Conservation (phyloP, 1,140 invertebrate species). For the Neelides sp. region DNA sequence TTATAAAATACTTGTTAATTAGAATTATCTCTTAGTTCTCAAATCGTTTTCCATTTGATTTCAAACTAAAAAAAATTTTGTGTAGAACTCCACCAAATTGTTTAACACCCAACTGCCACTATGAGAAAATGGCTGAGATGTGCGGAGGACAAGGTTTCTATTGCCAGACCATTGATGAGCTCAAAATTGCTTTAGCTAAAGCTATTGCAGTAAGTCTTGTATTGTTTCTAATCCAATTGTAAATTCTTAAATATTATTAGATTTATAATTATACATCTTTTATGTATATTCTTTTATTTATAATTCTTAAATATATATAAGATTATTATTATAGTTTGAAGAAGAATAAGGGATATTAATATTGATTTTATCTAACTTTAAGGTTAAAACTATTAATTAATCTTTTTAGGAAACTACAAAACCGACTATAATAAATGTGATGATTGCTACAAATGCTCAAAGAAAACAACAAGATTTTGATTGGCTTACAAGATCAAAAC, state of each 20-base stretch:
- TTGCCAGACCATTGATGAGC: conserved; percentile 59
- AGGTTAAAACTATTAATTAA: conserved; percentile 13
- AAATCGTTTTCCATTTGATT: conserved; percentile 29
- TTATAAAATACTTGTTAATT: not conserved
- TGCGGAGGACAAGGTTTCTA: conserved; percentile 69
- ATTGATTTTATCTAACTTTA: not conserved
- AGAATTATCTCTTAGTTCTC: conserved; percentile 5
- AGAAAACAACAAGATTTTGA: conserved; percentile 78
- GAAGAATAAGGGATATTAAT: not conserved
- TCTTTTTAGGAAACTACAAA: conserved; percentile 45
- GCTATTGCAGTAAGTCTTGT: conserved; percentile 40
- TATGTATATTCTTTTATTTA: conserved; percentile 2
- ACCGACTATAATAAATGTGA: conserved; percentile 78
- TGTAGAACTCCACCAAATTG: conserved; percentile 67
- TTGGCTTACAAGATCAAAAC: conserved; percentile 83
- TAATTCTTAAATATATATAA: no score
- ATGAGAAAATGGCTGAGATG: conserved; percentile 79
- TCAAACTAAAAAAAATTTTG: no score
- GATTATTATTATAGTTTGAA: not conserved
- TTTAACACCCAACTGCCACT: conserved; percentile 60
- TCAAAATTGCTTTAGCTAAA: conserved; percentile 53
- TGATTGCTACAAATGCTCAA: conserved; percentile 74
- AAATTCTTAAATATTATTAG: not conserved
- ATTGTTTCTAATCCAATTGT: not conserved
- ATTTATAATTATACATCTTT: conserved; percentile 39